Evolutionary conservation across 1,140 invertebrate genomes (phyloP), one percentile per base, ranked within the genome.

Genomic region (Littorina saxatilis): DNA sequence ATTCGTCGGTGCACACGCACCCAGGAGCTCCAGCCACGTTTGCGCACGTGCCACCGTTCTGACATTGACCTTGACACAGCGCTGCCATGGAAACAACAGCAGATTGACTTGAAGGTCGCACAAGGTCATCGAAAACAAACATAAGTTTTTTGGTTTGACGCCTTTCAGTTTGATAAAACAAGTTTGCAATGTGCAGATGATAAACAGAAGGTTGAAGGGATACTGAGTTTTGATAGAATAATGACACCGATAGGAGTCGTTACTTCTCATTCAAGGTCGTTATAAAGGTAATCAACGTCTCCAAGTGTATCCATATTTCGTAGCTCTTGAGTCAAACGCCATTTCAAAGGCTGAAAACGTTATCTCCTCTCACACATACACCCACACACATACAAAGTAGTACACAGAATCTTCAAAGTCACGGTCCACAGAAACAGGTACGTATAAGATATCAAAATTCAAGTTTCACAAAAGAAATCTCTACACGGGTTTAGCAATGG

Each of bases 41-140:
- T 3, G 74, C 55, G 61, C 84, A 85, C 2, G 66, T 72, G 9
- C 84, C 84, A 20, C 82, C 84, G 77, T 85, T 85, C 55, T 80
- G 73, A 83, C 84, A 85, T n/a, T 39, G 27, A 2, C 37, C 7
- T 32, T 39, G 23, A 74, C 84, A 85, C 2, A 81, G 15, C 20
- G 84, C 84, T 85, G 27, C 68, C 78, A 76, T 39, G 40, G 15
- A 61, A 58, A 66, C 20, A 75, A 29, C 9, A 40, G 20, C 15
- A 80, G 3, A 29, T 50, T 39, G 27, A 39, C 35, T 40, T 50
- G 23, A 73, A 23, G 68, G 32, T 39, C 32, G n/a, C 5, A 7
- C 13, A 72, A n/a, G 9, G 11, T 13, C 27, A 15, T 27, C 11
- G 9, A 27, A 35, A 27, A 68, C 23, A 35, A 9, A 11, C 11